A percentile compares a stretch with the other conserved stretches of the same genome.
Conservation (phyloP, 2,113 vertebrate genomes). For the Stomatorhinus ivindoensis region DNA sequence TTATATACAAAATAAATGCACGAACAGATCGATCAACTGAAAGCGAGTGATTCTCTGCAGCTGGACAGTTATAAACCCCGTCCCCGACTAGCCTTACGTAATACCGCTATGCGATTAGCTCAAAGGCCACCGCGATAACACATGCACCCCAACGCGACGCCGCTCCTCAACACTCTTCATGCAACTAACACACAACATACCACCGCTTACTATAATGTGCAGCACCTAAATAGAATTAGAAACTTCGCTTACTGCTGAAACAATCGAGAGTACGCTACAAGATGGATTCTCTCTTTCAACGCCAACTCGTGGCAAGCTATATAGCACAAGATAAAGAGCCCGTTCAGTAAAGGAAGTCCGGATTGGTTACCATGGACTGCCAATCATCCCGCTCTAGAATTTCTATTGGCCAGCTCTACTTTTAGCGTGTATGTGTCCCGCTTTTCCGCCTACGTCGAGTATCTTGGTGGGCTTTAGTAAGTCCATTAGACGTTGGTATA, state of each 20-base stretch:
- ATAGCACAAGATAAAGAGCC: conserved; percentile 53
- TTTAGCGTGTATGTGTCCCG: neutral
- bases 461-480: neutral
- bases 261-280: conserved; percentile 53
- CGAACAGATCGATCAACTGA: neutral
- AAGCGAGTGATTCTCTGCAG: neutral
- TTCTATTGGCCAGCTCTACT: neutral
- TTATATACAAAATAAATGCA: neutral
- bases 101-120: neutral
- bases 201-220: neutral
- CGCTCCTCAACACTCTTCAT: neutral
- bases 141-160: neutral
- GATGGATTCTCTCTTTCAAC: conserved; percentile 64
- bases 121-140: conserved; percentile 8
- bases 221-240: neutral
- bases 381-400: conserved; percentile 14
- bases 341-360: conserved; percentile 27
- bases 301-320: conserved; percentile 63
- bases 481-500: neutral
- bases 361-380: conserved; percentile 39
- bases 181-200: neutral
- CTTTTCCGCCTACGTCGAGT: neutral
- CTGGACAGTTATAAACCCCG: neutral
- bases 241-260: conserved; percentile 11
- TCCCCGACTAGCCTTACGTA: neutral